Evolutionary conservation across 2,113 vertebrate genomes (phyloP).

Genomic region (Sapayoa aenigma): DNA sequence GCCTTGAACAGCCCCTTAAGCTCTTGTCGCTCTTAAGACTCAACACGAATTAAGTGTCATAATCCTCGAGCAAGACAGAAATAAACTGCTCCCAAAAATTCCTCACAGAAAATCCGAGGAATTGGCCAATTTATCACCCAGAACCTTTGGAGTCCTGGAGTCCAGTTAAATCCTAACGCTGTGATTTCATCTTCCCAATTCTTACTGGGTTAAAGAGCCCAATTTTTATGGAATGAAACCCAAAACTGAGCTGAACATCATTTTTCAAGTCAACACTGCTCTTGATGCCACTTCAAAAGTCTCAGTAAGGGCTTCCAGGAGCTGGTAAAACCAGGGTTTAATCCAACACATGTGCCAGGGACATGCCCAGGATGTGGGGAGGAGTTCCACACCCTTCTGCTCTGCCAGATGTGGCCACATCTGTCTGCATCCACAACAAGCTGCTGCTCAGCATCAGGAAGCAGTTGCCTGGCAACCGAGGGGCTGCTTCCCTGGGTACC

Average conservation of each 20-base stretch:
- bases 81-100: background rate
- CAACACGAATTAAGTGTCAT: background rate
- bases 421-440: slow-evolving; percentile 24
- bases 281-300: background rate
- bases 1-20: background rate
- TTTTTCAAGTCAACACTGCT: background rate
- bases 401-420: slow-evolving; percentile 44
- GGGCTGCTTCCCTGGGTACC: slow-evolving; percentile 8
- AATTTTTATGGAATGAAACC: fast-evolving
- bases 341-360: fast-evolving
- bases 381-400: background rate
- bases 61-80: background rate
- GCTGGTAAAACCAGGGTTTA: background rate
- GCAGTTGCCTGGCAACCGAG: slow-evolving; percentile 67
- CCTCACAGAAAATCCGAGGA: background rate
- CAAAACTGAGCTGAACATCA: background rate
- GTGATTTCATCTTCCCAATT: background rate
- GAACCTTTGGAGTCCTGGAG: background rate
- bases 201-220: fast-evolving
- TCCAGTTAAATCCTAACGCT: fast-evolving
- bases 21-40: background rate
- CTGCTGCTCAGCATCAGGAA: slow-evolving; percentile 15
- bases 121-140: background rate
- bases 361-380: fast-evolving
- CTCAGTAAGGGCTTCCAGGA: background rate